phyloP scores from a whole-genome alignment of 2,113 vertebrate genomes.

The Ceratotherium simum region DNA sequence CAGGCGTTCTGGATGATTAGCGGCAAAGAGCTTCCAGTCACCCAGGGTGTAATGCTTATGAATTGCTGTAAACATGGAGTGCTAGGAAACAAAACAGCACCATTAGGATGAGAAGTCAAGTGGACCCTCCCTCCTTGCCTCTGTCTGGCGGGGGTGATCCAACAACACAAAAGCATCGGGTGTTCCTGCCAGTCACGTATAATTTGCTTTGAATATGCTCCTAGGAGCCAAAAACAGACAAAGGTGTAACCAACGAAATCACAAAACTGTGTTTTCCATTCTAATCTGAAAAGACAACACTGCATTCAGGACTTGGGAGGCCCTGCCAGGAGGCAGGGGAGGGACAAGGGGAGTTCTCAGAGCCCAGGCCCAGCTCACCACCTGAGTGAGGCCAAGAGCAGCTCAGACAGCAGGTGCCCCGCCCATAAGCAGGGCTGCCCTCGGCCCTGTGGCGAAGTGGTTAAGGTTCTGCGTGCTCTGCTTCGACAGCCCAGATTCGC shows the following conservation, averaged over 20 bases:
- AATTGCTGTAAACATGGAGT: conserved; percentile 96
- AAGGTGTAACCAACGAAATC: background rate
- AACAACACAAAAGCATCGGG: conserved; percentile 12
- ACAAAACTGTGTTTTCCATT: background rate
- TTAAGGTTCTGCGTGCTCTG: too few species aligned
- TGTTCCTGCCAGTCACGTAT: background rate
- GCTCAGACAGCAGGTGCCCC: background rate
- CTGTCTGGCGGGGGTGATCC: background rate
- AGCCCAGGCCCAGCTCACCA: too few species aligned
- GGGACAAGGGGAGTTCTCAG: background rate
- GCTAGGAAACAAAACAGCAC: conserved; percentile 87
- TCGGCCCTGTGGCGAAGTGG: too few species aligned
- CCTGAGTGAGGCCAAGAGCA: background rate
- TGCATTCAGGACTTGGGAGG: background rate
- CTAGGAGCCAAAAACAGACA: background rate
- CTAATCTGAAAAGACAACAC: background rate
- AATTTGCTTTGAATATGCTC: conserved; percentile 51
- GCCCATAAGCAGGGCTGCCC: background rate
- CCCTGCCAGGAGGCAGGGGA: background rate
- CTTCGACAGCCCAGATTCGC: too few species aligned
- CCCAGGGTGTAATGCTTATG: conserved; percentile 98
- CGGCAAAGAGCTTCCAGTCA: conserved; percentile 96
- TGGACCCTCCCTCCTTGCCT: background rate
- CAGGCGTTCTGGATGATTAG: conserved; percentile 93
- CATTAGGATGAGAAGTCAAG: conserved; percentile 49